Percentiles rank a stretch among this genome's conserved stretches.
Conservation (phyloP, 2,797 vertebrate genomes). For the Triplophysa yarkandensis region DNA sequence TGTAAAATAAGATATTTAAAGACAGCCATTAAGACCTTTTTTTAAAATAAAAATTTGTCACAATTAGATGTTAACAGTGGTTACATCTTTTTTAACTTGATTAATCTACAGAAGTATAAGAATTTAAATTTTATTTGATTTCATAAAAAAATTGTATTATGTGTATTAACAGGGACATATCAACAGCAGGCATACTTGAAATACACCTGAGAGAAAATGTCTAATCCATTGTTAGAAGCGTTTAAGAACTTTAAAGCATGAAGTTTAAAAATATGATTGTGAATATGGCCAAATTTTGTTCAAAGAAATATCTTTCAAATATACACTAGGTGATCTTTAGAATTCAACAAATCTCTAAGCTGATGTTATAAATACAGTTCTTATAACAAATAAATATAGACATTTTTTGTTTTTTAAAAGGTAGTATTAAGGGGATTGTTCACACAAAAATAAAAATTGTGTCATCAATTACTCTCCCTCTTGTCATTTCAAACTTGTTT, state of each 20-base stretch:
- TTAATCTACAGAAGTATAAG: background rate
- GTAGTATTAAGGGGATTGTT: background rate
- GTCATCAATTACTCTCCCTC: too few relatives aligned
- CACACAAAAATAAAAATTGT: too few relatives aligned
- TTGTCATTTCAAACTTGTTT: too few relatives aligned
- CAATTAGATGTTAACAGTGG: too few relatives aligned
- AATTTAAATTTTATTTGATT: background rate
- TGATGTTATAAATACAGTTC: background rate
- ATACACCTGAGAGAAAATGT: background rate
- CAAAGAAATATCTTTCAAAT: conserved; percentile 6
- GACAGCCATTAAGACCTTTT: too few relatives aligned
- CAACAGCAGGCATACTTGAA: background rate
- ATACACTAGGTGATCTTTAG: background rate
- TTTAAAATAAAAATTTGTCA: too few relatives aligned
- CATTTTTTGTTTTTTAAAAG: background rate
- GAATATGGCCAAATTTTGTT: background rate
- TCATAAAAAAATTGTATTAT: background rate
- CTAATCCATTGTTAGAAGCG: background rate
- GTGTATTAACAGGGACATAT: background rate
- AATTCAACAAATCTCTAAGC: background rate
- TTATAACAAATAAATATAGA: background rate
- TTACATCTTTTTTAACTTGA: too few relatives aligned
- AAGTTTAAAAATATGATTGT: background rate
- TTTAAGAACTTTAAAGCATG: background rate
- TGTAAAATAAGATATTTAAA: background rate